Evolutionary conservation across 1,140 invertebrate genomes (phyloP).

Genomic region (Galleria mellonella): DNA sequence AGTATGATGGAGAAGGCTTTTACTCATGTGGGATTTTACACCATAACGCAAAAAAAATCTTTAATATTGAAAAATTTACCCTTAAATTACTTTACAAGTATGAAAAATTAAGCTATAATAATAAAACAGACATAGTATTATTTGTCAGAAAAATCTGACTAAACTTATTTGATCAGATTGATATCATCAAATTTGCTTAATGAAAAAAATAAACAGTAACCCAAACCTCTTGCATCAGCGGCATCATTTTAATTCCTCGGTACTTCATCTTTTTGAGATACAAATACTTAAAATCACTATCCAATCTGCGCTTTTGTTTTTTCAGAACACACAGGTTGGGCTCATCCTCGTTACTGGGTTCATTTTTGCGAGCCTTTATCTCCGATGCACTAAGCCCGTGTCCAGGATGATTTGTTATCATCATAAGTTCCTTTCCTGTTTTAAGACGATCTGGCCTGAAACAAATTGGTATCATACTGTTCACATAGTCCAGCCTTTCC

Average conservation of each 20-base stretch:
- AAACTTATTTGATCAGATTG: too few species aligned
- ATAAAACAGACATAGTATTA: too few species aligned
- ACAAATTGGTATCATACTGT: slow-evolving; percentile 2
- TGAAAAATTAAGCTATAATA: too few species aligned
- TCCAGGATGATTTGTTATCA: slow-evolving; percentile 25
- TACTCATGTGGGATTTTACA: too few species aligned
- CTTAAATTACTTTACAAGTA: too few species aligned
- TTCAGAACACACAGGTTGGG: slow-evolving; percentile 28
- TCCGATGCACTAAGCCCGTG: slow-evolving; percentile 12
- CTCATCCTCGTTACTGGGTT: background rate
- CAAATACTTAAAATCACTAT: slow-evolving; percentile 23
- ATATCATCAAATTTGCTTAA: too few species aligned
- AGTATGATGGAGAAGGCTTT: too few species aligned
- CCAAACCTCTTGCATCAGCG: slow-evolving; percentile 6
- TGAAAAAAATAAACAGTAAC: too few species aligned
- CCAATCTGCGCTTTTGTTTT: slow-evolving; percentile 27
- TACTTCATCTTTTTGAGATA: slow-evolving; percentile 44
- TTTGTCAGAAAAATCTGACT: too few species aligned
- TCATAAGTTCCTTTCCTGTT: slow-evolving; percentile 36
- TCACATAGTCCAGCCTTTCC: background rate
- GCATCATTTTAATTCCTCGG: slow-evolving; percentile 34
- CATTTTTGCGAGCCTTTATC: slow-evolving; percentile 1
- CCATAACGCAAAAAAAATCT: too few species aligned
- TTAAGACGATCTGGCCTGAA: slow-evolving; percentile 42
- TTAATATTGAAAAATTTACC: too few species aligned